Conservation (phyloP, 2,113 vertebrate species). For the Oenanthe melanoleuca region DNA sequence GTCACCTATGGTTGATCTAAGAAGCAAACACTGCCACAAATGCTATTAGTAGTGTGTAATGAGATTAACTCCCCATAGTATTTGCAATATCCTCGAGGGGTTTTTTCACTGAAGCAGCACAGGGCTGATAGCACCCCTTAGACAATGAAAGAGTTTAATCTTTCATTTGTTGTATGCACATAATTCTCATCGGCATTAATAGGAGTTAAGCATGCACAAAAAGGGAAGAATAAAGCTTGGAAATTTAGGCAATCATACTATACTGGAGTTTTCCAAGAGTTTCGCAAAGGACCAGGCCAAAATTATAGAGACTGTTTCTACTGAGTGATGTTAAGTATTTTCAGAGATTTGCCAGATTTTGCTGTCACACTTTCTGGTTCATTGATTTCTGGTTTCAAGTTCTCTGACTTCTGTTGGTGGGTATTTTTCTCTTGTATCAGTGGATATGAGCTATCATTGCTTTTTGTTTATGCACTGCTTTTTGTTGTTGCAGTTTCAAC, state of each 20-base stretch:
- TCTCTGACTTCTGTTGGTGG: not conserved
- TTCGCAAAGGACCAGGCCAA: not conserved
- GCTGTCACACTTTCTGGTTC: not conserved
- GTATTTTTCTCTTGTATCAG: not conserved
- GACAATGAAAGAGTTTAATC: conserved; percentile 35
- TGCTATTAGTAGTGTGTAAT: conserved; percentile 43
- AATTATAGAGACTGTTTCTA: not conserved
- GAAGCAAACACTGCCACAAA: conserved; percentile 39
- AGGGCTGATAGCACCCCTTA: not conserved
- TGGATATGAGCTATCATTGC: not conserved
- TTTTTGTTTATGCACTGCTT: not conserved
- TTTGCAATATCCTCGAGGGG: conserved; percentile 5
- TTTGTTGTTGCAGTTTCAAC: not conserved
- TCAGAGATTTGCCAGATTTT: not conserved
- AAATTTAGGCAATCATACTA: not conserved
- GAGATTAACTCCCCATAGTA: conserved; percentile 47
- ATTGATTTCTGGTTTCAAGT: not conserved
- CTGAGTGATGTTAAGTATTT: not conserved
- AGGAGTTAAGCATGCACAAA: not conserved
- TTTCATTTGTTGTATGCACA: not conserved
- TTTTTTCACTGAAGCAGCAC: not conserved
- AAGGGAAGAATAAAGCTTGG: not conserved
- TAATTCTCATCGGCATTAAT: not conserved
- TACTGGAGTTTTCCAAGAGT: not conserved
- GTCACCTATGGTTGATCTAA: conserved; percentile 21